Evolutionary conservation across 2,888 invertebrate genomes (phyloP).

Genomic region (Girardia tigrina): DNA sequence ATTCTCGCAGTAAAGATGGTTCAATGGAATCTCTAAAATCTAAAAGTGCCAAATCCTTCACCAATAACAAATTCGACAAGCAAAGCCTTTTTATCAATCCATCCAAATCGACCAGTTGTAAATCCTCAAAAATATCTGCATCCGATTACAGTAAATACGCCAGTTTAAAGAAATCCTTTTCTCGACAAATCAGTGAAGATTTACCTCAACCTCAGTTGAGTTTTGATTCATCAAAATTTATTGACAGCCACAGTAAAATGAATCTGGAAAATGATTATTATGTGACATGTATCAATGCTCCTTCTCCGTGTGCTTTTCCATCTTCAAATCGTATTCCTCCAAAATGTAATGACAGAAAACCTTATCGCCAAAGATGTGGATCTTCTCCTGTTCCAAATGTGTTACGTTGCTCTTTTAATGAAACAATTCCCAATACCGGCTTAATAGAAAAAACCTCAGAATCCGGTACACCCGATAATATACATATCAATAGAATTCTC

Average conservation of each 20-base stretch:
- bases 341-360: neutral
- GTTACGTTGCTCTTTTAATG: neutral
- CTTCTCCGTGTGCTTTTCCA: neutral
- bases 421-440: neutral
- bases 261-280: neutral
- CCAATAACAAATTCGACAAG: constrained; percentile 13
- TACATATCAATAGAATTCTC: neutral
- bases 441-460: neutral
- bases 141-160: constrained; percentile 5
- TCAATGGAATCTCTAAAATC: constrained; percentile 14
- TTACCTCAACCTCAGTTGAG: neutral
- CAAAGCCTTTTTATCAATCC: constrained; percentile 14
- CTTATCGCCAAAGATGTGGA: neutral
- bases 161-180: constrained; percentile 16
- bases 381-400: constrained; percentile 7
- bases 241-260: neutral
- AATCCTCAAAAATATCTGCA: constrained; percentile 11
- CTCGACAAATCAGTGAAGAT: neutral
- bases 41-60: neutral
- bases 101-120: neutral
- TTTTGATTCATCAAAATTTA: neutral
- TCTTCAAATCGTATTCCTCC: neutral
- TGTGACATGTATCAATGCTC: neutral
- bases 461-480: neutral
- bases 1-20: neutral